Evolutionary conservation across 2,888 invertebrate genomes (phyloP), one percentile per base, ranked within the genome.

Genomic region (Penaeus monodon): DNA sequence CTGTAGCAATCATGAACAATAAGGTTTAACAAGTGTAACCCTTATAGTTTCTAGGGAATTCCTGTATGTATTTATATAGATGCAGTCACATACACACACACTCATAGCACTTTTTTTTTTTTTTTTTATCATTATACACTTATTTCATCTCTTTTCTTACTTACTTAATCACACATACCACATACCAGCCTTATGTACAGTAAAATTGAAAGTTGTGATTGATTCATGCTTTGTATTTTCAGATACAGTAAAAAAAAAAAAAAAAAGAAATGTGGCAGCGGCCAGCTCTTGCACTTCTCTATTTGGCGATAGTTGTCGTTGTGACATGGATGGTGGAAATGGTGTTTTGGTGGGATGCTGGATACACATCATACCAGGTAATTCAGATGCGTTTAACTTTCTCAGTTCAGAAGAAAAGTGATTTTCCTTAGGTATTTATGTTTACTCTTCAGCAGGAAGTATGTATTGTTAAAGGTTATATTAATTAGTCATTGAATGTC

Each of bases 311-410:
- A 63, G n/a, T 86, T 24, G 86, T 86, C 24, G 65, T 49, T 7
- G 68, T 86, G 24, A 86, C 86, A 70, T 86, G 86, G 86, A 82
- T 86, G 27, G 77, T n/a, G 12, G 86, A 86, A 38, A 24, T 86
- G 24, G 63, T 70, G 33, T 83, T n/a, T 65, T 86, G 86, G 86
- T 86, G 86, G n/a, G 86, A 86, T 63, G 83, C 86, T 7, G 82
- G 86, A 12, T 83, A 83, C 64, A 83, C 86, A 14, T 79, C 86
- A 44, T 86, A 78, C 63, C 86, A 86, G 86, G 86, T 86, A 79
- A n/a, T 65, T 22, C 17, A 12, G 17, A 65, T 12, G 2, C 22
- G 17, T 63, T 63, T 49, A 57, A 57, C 2, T 57, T 17, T 0
- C 57, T 14, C 17, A 57, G 14, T 57, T 14, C 10, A 2, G 57